Base-by-base conservation (phyloP, 2,888 invertebrate species). In the Cistogaster globosa region DNA sequence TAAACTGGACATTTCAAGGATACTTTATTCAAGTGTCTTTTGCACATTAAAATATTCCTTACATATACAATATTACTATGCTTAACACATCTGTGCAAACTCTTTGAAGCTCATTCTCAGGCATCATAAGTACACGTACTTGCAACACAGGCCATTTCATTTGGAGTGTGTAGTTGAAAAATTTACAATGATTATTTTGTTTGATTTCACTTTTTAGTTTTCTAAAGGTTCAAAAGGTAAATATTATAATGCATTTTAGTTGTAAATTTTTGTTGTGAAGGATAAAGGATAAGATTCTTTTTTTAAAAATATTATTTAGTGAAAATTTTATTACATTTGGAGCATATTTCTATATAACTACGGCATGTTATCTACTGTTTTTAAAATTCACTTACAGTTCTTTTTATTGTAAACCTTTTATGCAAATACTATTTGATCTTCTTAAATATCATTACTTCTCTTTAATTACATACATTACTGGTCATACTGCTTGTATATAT, bases 301-400 rank as follows among this genome's bases (percentile, higher is more conserved):
- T 36, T 26, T 3, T 11, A 74, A 62, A 32, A 26, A n/a, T n/a
- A n/a, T n/a, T n/a, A 26, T 26, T 26, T 51, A 0, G 0, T 38
- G 1, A 38, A 6, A 38, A 5, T 38, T 38, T 38, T 38, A 1
- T 38, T 38, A 4, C 1, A 38, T 38, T 38, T 38, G 38, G 6
- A 11, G 7, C 11, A 38, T 38, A 6, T 38, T 38, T 6, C 26
- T 26, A 2, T 26, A 4, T 4, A 26, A 26, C 26, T 26, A 26
- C 26, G 26, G 26, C 4, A 26, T 18, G n/a, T 3, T 57, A 11
- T 57, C 32, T 22, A 38, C 20, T 51, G 36, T 22, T 62, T 32
- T 26, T n/a, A n/a, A 55, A 48, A 67, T 57, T 76, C 18, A 76
- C 58, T 58, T 58, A 58, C 48, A 58, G 20, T 67, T 67, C 38